Base-by-base conservation (phyloP, 1,140 invertebrate genomes). In the Polypedilum pembai region DNA sequence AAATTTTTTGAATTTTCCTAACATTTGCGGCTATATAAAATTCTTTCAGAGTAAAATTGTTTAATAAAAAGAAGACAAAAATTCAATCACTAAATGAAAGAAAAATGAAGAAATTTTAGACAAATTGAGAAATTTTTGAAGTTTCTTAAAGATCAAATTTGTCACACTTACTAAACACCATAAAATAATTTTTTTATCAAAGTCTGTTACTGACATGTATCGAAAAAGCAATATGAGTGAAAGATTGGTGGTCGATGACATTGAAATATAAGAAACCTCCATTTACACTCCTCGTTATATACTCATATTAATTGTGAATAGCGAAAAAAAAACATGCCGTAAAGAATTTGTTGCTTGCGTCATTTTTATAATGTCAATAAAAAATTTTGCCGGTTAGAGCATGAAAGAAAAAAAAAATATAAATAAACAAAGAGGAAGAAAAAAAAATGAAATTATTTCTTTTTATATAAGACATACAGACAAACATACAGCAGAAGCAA, bases 301-400 rank as follows among this genome's bases (percentile, higher is more conserved):
- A 33, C 24, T 33, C 15, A n/a, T 56, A 56, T 56, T 56, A 56
- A 56, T 56, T 56, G 45, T 56, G 45, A 56, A 56, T 56, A 56
- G n/a, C 12, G 24, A 56, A 56, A n/a, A 56, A 56, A 45, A 56
- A 56, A 56, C n/a, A 56, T 56, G 45, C 45, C 45, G 45, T 56
- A 56, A 56, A 56, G 45, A 56, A 56, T 56, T 56, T 56, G 45
- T 56, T 56, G 45, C 45, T 56, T 56, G 45, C 45, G 45, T 56
- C 45, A 56, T 56, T 56, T 56, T 56, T 56, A 56, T 56, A 56
- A 56, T 56, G 45, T 56, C 45, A 56, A 56, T 56, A 56, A 56
- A 56, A 56, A 56, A 33, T 33, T 56, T 56, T 69, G 65, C 65
- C 65, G 65, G 65, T 56, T 56, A n/a, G 45, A 56, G 45, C 12